Evolutionary conservation across 2,113 vertebrate genomes (phyloP).

Genomic region (Myotis lucifugus): DNA sequence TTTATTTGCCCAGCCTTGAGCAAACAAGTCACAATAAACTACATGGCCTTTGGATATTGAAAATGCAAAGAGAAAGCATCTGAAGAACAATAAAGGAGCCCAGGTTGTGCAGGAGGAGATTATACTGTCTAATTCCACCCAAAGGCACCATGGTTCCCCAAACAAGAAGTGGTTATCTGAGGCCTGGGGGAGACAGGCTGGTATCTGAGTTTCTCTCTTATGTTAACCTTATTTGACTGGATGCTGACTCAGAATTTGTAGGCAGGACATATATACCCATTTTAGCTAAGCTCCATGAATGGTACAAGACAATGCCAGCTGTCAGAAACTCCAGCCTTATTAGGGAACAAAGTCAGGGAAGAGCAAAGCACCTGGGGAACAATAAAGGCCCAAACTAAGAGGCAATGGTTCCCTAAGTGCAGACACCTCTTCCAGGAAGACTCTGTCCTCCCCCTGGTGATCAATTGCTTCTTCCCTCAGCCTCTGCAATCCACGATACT

Average conservation of each 20-base stretch:
- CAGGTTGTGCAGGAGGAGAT: not conserved
- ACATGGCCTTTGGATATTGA: slow-evolving; percentile 12
- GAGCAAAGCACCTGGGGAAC: not conserved
- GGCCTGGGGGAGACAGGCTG: not conserved
- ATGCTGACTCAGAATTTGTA: not conserved
- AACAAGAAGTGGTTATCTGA: not conserved
- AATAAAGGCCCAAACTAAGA: not conserved
- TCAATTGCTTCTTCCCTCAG: not conserved
- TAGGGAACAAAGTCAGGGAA: not conserved
- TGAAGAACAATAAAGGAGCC: not conserved
- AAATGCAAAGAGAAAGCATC: slow-evolving; percentile 57
- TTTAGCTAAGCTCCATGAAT: not conserved
- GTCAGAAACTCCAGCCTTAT: not conserved
- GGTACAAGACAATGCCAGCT: not conserved
- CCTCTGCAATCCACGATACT: too few relatives aligned
- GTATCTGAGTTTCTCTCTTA: not conserved
- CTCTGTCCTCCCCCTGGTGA: not conserved
- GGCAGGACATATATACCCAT: not conserved
- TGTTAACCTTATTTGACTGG: not conserved
- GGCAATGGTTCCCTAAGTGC: not conserved
- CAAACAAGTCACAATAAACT: slow-evolving; percentile 31
- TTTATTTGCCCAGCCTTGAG: slow-evolving; percentile 35
- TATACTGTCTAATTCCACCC: not conserved
- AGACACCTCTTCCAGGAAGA: not conserved
- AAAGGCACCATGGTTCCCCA: not conserved